Conservation (phyloP, 2,888 invertebrate genomes). For the Anthoptus insignis region DNA sequence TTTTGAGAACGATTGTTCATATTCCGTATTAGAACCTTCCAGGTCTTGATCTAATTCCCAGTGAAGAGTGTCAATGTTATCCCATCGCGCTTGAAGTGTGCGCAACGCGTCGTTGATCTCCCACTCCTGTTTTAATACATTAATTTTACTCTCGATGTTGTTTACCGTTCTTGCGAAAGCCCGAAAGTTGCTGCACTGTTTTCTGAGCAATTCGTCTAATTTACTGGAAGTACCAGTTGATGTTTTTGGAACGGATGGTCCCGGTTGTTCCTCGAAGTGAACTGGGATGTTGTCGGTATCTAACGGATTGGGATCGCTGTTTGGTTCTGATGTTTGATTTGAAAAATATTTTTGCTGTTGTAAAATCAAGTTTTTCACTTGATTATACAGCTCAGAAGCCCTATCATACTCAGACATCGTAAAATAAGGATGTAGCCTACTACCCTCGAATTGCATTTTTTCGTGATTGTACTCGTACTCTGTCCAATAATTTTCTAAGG, state of each 20-base stretch:
- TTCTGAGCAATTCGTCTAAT: background rate
- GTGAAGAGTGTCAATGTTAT: conserved; percentile 10
- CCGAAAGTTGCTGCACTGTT: conserved; percentile 1
- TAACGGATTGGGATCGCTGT: background rate
- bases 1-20: conserved; percentile 2
- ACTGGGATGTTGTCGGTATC: background rate
- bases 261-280: conserved; percentile 2
- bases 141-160: too few species aligned
- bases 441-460: conserved; percentile 3
- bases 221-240: background rate
- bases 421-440: conserved; percentile 23
- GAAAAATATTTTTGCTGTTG: conserved; percentile 7
- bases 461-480: conserved; percentile 4
- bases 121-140: too few species aligned
- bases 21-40: conserved; percentile 1
- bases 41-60: conserved; percentile 13
- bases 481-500: background rate
- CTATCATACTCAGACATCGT: conserved; percentile 21
- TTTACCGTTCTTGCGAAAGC: background rate
- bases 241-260: conserved; percentile 4
- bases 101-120: conserved; percentile 9
- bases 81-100: conserved; percentile 7
- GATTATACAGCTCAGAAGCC: conserved; percentile 4
- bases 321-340: background rate
- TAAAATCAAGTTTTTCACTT: background rate